Base-by-base conservation (phyloP, 2,888 invertebrate species). In the Galerucella calmariensis region DNA sequence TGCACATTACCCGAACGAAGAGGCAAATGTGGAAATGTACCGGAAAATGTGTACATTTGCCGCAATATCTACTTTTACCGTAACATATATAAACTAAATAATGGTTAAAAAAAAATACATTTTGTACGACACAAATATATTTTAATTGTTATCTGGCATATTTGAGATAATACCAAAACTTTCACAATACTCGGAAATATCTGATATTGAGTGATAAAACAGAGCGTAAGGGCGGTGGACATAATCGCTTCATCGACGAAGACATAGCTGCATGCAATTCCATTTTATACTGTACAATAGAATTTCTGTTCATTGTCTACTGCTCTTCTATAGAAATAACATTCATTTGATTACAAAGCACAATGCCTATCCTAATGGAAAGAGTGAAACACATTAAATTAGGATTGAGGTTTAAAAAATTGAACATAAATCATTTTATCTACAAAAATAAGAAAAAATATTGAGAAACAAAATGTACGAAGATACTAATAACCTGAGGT, bases 211-310 rank as follows among this genome's bases (percentile, higher is more conserved):
- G 16, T 56, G 16, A 20, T 20, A 56, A 56, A n/a, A 16, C n/a
- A 1, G 4, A n/a, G 8, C 11, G n/a, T 53, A 53, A n/a, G n/a
- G n/a, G 16, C 56, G 4, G 10, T 56, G 9, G n/a, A 6, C 10
- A 56, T 16, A 20, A 56, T 56, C 16, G 56, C 56, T 56, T 20
- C 16, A 56, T 56, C 9, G 16, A 4, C 16, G 10, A 27, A 35
- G 35, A 41, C 35, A 41, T 16, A 62, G 62, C 62, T n/a, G n/a
- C n/a, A n/a, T 62, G 62, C n/a, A 35, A 62, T 35, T 62, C 62
- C 27, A 62, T 62, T 62, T 62, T 12, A 62, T 41, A 41, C 0
- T n/a, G 16, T 10, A 62, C 62, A 62, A 62, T 62, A 62, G 41
- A 62, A 35, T 62, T 16, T 27, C 62, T 16, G 41, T 35, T 35